Evolutionary conservation across 2,113 vertebrate genomes (phyloP), one percentile per base, ranked within the genome.

Genomic region (Apodemus speciosus): DNA sequence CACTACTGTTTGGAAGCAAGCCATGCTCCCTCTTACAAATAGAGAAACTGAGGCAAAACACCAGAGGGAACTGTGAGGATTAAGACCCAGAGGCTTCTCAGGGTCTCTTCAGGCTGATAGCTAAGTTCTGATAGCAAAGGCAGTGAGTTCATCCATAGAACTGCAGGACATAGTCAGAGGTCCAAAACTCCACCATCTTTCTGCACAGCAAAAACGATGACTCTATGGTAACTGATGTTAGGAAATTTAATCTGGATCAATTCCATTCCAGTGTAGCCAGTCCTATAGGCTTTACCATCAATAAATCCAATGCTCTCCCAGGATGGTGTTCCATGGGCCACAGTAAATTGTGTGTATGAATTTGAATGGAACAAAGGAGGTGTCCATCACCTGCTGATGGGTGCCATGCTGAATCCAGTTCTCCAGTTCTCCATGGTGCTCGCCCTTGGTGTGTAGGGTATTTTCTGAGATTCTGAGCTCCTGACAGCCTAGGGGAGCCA

Each of bases 1-100:
- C 49, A 51, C 46, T n/a, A n/a, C 32, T 46, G 23, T 88, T 32
- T 71, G 35, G 77, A 79, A 91, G 43, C 68, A 53, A 51, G 88
- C 38, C 85, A 85, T 76, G 66, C 89, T 75, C 75, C 40, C 80
- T 93, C 84, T 92, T 69, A 85, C 40, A 85, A 94, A 89, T n/a
- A 85, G 76, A 95, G 94, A 96, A 92, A 90, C 20, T 89, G 88
- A 97, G 76, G 85, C 46, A 93, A 95, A 95, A 73, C 35, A 72
- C 32, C 20, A 40, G 40, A 46, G 40, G 40, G 43, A 35, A 9
- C 40, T 32, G 40, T 66, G 62, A 62, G 16, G 87, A 80, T 79
- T 88, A 69, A 40, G 20, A 88, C 2, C 9, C 40, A 64, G 9
- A 18, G 62, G 66, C 25, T 88, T 40, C 46, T 86, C 64, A 56